These are phyloP conservation scores for Carabus problematicus DNA, from an alignment of 2,888 invertebrate species.

Conservation along the genomic window DNA sequence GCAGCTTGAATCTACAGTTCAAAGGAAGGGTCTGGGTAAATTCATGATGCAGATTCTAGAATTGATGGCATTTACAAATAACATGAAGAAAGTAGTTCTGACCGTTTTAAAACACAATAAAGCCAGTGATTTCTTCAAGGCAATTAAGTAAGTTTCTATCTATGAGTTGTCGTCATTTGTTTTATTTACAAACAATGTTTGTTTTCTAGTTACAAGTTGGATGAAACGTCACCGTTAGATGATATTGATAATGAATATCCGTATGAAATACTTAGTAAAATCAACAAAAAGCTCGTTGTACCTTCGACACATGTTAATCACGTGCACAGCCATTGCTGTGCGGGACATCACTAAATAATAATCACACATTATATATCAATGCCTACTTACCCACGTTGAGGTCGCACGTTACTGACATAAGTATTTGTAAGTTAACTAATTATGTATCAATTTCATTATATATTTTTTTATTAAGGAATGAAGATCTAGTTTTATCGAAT, in stretches of 20 bases:
- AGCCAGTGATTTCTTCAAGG: slow-evolving; percentile 76
- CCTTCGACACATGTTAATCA: slow-evolving; percentile 44
- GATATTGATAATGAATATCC: slow-evolving; percentile 63
- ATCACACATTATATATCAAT: not conserved
- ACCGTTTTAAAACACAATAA: slow-evolving; percentile 84
- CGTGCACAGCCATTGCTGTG: slow-evolving; percentile 51
- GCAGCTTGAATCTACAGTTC: slow-evolving; percentile 75
- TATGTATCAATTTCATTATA: no score
- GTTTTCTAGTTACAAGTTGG: slow-evolving; percentile 66
- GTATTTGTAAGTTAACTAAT: no score
- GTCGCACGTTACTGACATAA: no score
- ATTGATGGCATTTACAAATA: slow-evolving; percentile 73
- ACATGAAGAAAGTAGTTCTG: slow-evolving; percentile 81
- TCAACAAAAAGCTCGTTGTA: slow-evolving; percentile 55
- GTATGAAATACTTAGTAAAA: slow-evolving; percentile 71
- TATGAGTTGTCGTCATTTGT: slow-evolving; percentile 21
- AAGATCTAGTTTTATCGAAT: no score
- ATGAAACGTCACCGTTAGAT: slow-evolving; percentile 72
- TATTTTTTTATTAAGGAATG: no score
- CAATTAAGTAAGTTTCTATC: slow-evolving; percentile 69
- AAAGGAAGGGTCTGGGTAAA: slow-evolving; percentile 83
- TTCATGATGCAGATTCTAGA: slow-evolving; percentile 82
- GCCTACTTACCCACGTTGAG: no score
- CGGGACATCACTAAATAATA: slow-evolving; percentile 50
- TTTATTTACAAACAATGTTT: slow-evolving; percentile 9